Evolutionary conservation across 1,140 invertebrate species (phyloP).

Genomic region (Hestina assimilis): DNA sequence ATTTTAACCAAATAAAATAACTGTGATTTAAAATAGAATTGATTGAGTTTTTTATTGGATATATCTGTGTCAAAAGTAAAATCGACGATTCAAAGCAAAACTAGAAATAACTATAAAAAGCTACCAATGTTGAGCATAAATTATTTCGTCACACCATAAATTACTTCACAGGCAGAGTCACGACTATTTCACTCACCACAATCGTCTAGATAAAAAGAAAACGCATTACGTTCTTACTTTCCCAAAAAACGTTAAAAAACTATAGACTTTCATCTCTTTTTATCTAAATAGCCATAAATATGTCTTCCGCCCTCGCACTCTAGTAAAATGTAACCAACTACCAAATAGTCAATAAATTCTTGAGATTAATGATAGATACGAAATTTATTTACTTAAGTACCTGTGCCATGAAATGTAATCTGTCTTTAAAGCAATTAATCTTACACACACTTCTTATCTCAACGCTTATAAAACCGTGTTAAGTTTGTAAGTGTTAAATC

Average conservation of each 20-base stretch:
- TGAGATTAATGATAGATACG: slow-evolving; percentile 69
- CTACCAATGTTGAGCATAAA: not conserved
- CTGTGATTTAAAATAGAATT: no score
- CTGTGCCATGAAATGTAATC: slow-evolving; percentile 62
- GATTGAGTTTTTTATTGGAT: no score
- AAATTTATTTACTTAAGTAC: slow-evolving; percentile 71
- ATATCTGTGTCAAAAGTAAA: no score
- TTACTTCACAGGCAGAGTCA: slow-evolving; percentile 38
- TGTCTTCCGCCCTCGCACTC: slow-evolving; percentile 50
- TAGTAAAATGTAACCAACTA: slow-evolving; percentile 55
- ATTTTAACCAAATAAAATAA: no score
- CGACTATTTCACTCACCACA: slow-evolving; percentile 41
- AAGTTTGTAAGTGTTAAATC: slow-evolving; percentile 26
- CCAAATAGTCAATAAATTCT: slow-evolving; percentile 62
- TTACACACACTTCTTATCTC: slow-evolving; percentile 56
- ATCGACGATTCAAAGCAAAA: not conserved
- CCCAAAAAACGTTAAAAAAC: slow-evolving; percentile 50
- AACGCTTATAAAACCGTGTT: slow-evolving; percentile 26
- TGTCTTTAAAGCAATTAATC: slow-evolving; percentile 65
- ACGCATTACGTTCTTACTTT: slow-evolving; percentile 25
- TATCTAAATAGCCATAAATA: slow-evolving; percentile 67
- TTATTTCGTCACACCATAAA: slow-evolving; percentile 16
- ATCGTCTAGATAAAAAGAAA: slow-evolving; percentile 39
- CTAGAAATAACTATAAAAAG: not conserved
- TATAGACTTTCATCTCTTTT: slow-evolving; percentile 53